These are phyloP conservation scores for Samia ricini DNA, from an alignment of 1,140 invertebrate species.

Conservation along the genomic window DNA sequence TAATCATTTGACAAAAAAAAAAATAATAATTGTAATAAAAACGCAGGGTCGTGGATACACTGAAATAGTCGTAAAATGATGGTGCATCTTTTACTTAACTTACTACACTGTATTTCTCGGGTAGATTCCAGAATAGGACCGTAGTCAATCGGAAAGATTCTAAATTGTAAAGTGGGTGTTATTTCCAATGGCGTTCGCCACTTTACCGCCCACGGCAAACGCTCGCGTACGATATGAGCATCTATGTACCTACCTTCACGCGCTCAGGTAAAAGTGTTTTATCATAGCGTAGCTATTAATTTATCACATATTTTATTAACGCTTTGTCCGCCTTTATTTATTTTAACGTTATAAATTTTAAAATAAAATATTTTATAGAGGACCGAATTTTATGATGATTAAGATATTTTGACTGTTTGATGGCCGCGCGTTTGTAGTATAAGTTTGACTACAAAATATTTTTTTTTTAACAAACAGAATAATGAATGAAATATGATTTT, in stretches of 20 bases:
- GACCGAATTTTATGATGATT: not conserved
- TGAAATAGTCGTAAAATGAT: no score
- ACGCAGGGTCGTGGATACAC: no score
- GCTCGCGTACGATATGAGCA: not conserved
- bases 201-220: not conserved
- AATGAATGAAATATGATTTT: not conserved
- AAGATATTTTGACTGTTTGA: not conserved
- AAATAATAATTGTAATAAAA: no score
- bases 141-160: not conserved
- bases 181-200: not conserved
- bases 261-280: not conserved
- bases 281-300: not conserved
- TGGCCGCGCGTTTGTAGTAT: not conserved
- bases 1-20: no score
- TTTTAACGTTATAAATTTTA: not conserved
- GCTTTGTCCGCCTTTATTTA: not conserved
- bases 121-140: not conserved
- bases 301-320: constrained; percentile 1
- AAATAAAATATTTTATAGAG: not conserved
- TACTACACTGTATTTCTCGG: not conserved
- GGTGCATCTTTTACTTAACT: no score
- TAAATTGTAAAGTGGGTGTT: constrained; percentile 1
- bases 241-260: no score
- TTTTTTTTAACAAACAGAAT: not conserved
- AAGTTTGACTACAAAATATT: not conserved